Evolutionary conservation across 2,113 vertebrate genomes (phyloP), one percentile per base, ranked within the genome.

Genomic region (Asarcornis scutulata): DNA sequence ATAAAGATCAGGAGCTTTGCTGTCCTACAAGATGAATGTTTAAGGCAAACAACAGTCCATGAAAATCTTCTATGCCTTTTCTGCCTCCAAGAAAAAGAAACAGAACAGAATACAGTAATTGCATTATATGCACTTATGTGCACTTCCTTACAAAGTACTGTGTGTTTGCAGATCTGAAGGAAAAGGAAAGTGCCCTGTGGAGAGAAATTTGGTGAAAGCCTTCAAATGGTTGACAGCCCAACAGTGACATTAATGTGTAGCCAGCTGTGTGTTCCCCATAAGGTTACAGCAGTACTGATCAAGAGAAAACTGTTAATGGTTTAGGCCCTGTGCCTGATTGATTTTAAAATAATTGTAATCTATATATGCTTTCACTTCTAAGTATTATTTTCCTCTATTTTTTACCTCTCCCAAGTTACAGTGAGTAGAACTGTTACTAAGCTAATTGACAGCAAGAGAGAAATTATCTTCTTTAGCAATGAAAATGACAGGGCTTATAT

Each of bases 361-460:
- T 82, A 93, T 60, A 46, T 82, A 44, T 86, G 69, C 8, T 8
- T 86, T 92, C 60, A 78, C 62, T 83, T 94, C 62, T 94, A 92
- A 95, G 74, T 95, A 92, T 95, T 96, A 94, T 97, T 96, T 95
- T 96, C 83, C 86, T 93, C 81, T 90, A 59, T 73, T 96, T 96
- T 96, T 94, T 93, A 93, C 83, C 86, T 91, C 86, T 89, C 90
- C 91, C 86, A 68, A 79, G 76, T 62, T 97, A 64, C 77, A 83
- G 66, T 55, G 55, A 85, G 83, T 53, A 93, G 93, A 92, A 72
- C 90, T 93, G 91, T 92, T 94, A 92, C 93, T 96, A 94, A 94
- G 48, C 77, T 93, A 97, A 95, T 91, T 96, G 86, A 84, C 69
- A 92, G 44, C 86, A 80, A 93, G 91, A 92, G 93, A 93, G 83